Base-by-base conservation (phyloP, 1,140 invertebrate genomes). In the Acyrthosiphon pisum region DNA sequence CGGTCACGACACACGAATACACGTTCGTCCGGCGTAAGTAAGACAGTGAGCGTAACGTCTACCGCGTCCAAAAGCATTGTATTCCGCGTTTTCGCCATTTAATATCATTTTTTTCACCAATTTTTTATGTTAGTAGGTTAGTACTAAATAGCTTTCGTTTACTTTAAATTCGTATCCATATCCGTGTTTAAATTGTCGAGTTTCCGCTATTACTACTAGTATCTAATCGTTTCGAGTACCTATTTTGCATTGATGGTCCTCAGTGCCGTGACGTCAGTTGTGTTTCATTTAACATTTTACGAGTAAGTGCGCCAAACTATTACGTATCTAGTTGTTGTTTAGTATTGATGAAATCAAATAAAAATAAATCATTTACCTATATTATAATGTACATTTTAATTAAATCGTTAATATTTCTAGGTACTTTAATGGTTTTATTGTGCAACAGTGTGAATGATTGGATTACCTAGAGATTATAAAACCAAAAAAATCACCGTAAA, bases 401-500 rank as follows among this genome's bases (percentile, higher is more conserved):
- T 22, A 68, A 30, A 60, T 18, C 9, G 0, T 60, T 41, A 41
- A 56, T 76, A 35, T 84, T 92, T 92, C n/a, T 41, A 84, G 76
- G 35, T 92, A 53, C 18, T 30, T 92, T 83, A 35, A 92, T 83
- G 76, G 11, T 53, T 83, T 50, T 92, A 53, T 37, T 84, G 90
- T 50, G n/a, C 46, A 92, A 35, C 56, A 41, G 91, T 92, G 76
- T 84, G 81, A 92, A 92, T 92, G 91, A 84, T 92, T 92, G 81
- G 91, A 92, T 92, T 56, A 35, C 81, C 81, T 84, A 92, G 22
- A 92, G 76, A 84, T 11, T 92, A 56, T 53, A 84, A 92, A 84
- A 30, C 48, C 20, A 92, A 92, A 30, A 87, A 30, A 50, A 93
- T 94, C 46, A 83, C 90, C 50, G 76, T 94, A 6, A 94, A 94